phyloP scores from a whole-genome alignment of 2,113 vertebrate genomes.

The Ceyx melanurus region DNA sequence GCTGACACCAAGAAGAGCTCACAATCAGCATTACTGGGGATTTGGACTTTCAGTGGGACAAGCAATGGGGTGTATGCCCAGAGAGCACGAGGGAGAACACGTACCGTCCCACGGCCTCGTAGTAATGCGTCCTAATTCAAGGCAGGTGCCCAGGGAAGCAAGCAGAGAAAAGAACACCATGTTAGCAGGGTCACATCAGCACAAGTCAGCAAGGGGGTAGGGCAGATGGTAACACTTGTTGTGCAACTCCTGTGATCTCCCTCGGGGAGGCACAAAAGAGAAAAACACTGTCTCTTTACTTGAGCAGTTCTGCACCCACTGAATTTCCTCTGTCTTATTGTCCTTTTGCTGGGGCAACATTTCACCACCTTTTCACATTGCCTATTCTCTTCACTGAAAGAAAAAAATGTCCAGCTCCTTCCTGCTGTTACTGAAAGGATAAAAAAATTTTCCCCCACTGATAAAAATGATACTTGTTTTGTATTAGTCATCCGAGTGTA shows the following conservation, averaged over 20 bases:
- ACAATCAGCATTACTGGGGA: neutral
- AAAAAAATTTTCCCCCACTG: neutral
- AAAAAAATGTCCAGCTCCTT: neutral
- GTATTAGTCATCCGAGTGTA: neutral
- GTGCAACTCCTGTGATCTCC: neutral
- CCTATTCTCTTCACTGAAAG: neutral
- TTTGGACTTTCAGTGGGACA: neutral
- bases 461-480: neutral
- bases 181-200: conserved; percentile 23
- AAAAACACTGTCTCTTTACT: neutral
- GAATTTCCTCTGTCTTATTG: neutral
- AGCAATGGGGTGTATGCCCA: neutral
- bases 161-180: conserved; percentile 60
- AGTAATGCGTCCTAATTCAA: conserved; percentile 81
- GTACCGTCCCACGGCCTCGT: conserved; percentile 81
- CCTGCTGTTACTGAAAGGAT: neutral
- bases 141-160: conserved; percentile 30
- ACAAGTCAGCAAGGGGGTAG: neutral
- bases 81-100: conserved; percentile 43
- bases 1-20: neutral
- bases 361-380: neutral
- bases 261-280: neutral
- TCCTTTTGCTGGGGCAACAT: neutral
- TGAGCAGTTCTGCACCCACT: neutral
- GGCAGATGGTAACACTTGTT: neutral